Evolutionary conservation across 2,888 invertebrate genomes (phyloP).

Genomic region (Eupithecia vulgata): DNA sequence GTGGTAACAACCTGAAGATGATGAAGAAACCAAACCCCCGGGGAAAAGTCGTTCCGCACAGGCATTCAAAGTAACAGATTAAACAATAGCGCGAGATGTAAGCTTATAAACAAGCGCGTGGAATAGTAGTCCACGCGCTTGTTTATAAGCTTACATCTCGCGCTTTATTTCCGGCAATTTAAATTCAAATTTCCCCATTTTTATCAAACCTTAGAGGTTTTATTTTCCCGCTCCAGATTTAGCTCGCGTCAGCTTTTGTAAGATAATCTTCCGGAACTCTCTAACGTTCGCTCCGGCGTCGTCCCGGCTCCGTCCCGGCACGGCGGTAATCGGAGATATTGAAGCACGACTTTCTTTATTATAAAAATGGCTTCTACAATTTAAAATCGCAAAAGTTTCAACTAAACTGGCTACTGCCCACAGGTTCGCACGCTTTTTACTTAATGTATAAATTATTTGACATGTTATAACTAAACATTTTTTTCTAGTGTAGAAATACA

Average conservation of each 20-base stretch:
- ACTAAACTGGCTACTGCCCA: background rate
- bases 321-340: constrained; percentile 34
- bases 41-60: background rate
- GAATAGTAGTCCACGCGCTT: background rate
- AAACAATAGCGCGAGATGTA: no score
- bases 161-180: constrained; percentile 1
- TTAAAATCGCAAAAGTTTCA: background rate
- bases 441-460: background rate
- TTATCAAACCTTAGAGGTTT: constrained; percentile 36
- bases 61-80: background rate
- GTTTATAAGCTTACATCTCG: background rate
- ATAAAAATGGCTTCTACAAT: background rate
- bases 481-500: background rate
- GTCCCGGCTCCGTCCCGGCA: constrained; percentile 12
- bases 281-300: constrained; percentile 5
- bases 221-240: constrained; percentile 35
- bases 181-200: constrained; percentile 1
- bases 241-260: constrained; percentile 41
- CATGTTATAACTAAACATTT: background rate
- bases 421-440: background rate
- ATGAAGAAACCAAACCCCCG: no score
- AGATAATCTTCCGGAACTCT: constrained; percentile 32
- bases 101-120: no score
- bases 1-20: background rate
- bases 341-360: background rate